These are phyloP conservation scores for Drosophila nikananu DNA, from an alignment of 1,140 invertebrate genomes.

Conservation along the genomic window DNA sequence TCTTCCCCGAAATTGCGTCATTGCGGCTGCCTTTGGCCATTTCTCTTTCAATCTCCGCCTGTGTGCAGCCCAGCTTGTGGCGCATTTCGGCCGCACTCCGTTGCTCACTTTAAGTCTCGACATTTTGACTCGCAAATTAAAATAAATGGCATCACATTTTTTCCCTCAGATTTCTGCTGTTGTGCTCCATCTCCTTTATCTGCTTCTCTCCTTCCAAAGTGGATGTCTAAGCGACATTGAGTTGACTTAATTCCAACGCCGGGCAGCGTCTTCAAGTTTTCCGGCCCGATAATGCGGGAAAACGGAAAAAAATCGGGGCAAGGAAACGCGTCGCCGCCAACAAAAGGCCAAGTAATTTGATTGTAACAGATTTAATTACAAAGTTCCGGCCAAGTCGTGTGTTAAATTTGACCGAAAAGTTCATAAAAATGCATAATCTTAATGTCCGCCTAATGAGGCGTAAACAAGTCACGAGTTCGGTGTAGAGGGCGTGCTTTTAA, in stretches of 20 bases:
- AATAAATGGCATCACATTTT: slow-evolving; percentile 76
- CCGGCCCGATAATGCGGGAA: slow-evolving; percentile 4
- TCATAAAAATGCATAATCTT: slow-evolving; percentile 64
- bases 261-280: slow-evolving; percentile 33
- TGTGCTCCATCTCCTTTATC: slow-evolving; percentile 30
- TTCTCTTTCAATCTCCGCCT: slow-evolving; percentile 6
- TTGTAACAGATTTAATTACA: slow-evolving; percentile 70
- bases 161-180: slow-evolving; percentile 28
- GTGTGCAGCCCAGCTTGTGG: slow-evolving; percentile 10
- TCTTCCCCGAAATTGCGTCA: slow-evolving; percentile 35
- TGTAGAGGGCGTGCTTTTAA: slow-evolving; percentile 8
- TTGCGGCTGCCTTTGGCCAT: slow-evolving; percentile 23
- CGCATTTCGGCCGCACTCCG: slow-evolving; percentile 48
- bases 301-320: not conserved
- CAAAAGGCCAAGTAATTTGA: slow-evolving; percentile 49
- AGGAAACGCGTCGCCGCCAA: not conserved
- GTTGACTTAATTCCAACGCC: slow-evolving; percentile 61
- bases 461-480: slow-evolving; percentile 34
- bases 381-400: slow-evolving; percentile 47
- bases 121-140: slow-evolving; percentile 78
- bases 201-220: slow-evolving; percentile 8
- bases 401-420: slow-evolving; percentile 55
- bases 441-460: slow-evolving; percentile 58
- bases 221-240: slow-evolving; percentile 58
- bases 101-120: slow-evolving; percentile 67